phyloP scores from a whole-genome alignment of 2,888 invertebrate genomes.

The Chrysolina oricalcia region DNA sequence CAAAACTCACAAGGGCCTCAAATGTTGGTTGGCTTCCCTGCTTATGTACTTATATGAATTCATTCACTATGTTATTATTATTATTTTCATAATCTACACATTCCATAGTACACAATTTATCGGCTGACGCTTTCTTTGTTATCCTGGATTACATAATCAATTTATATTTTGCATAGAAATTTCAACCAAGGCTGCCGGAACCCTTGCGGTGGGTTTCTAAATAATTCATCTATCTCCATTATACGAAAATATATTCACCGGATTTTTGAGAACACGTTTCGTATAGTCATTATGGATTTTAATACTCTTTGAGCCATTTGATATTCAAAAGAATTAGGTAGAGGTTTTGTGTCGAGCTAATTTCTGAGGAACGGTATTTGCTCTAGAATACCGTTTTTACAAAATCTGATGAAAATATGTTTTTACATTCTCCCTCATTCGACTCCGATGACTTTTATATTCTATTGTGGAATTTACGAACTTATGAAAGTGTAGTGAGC shows the following conservation, averaged over 20 bases:
- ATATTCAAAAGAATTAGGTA: conserved; percentile 36
- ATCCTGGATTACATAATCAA: background rate
- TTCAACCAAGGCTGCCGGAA: conserved; percentile 19
- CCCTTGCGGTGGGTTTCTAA: conserved; percentile 50
- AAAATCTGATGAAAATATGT: background rate
- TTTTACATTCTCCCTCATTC: background rate
- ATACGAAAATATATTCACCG: conserved; percentile 58
- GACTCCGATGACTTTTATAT: no score
- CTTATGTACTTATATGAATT: no score
- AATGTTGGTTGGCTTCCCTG: no score
- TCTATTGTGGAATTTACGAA: no score
- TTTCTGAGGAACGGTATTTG: conserved; percentile 32
- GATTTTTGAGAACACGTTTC: conserved; percentile 53
- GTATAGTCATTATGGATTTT: conserved; percentile 57
- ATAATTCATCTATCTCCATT: conserved; percentile 60
- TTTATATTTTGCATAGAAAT: conserved; percentile 36
- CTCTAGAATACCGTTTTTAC: background rate
- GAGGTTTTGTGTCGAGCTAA: conserved; percentile 28
- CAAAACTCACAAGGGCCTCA: no score
- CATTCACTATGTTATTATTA: no score
- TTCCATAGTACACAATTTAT: no score
- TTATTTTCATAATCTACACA: no score
- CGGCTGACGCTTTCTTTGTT: no score
- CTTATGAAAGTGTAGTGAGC: no score
- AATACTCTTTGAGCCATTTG: conserved; percentile 45